A percentile compares a stretch with the other conserved stretches of the same genome.
These are phyloP conservation scores for Pterobdella sp. DNA, from an alignment of 2,888 invertebrate genomes.

Conservation along the genomic window DNA sequence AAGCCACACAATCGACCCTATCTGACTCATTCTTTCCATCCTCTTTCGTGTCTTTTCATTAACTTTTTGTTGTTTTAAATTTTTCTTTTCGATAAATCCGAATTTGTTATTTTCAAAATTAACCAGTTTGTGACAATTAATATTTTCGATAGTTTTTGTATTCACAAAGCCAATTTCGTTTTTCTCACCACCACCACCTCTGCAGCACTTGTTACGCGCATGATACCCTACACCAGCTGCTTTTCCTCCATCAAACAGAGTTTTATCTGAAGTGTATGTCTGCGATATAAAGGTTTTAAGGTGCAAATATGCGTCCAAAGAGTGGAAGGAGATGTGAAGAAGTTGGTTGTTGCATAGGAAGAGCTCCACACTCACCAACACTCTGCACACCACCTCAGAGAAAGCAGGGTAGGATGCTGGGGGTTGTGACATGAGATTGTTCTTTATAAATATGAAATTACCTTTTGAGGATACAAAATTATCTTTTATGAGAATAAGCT, in stretches of 20 bases:
- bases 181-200: not conserved
- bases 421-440: no score
- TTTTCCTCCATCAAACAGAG: not conserved
- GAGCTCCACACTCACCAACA: conserved; percentile 38
- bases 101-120: not conserved
- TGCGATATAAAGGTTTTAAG: conserved; percentile 27
- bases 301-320: conserved; percentile 37
- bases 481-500: no score
- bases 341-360: conserved; percentile 39
- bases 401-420: not conserved
- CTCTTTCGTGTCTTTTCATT: not conserved
- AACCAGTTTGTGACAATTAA: no score
- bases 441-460: no score
- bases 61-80: not conserved
- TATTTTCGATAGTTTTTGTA: not conserved
- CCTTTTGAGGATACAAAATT: no score
- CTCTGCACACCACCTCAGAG: conserved; percentile 36
- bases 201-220: not conserved
- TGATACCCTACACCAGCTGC: not conserved
- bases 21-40: not conserved
- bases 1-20: conserved; percentile 33
- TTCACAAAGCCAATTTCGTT: not conserved
- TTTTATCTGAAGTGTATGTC: no score
- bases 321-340: conserved; percentile 37
- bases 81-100: not conserved